Conservation (phyloP, 2,888 invertebrate species). For the Cataglyphis altisquamis region DNA sequence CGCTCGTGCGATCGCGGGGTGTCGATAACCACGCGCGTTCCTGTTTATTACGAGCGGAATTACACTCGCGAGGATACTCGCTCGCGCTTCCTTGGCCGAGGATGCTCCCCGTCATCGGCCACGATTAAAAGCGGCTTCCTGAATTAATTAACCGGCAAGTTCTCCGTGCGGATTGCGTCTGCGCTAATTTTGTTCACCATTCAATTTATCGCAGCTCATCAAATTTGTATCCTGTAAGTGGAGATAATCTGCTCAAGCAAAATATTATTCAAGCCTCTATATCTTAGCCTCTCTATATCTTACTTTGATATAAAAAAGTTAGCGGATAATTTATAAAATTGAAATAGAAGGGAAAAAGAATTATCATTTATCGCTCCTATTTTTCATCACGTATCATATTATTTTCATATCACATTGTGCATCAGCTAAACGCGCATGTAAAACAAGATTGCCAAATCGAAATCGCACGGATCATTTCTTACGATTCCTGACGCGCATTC, state of each 20-base stretch:
- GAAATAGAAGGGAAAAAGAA: background rate
- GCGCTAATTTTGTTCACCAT: constrained; percentile 33
- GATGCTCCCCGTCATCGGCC: constrained; percentile 22
- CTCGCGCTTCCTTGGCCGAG: constrained; percentile 34
- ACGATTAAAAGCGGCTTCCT: constrained; percentile 50
- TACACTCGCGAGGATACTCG: constrained; percentile 46
- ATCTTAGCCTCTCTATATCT: no score
- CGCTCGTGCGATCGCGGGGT: constrained; percentile 52
- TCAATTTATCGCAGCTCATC: constrained; percentile 18
- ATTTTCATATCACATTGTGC: background rate
- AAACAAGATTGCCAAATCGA: constrained; percentile 27
- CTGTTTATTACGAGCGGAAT: constrained; percentile 58
- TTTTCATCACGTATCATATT: constrained; percentile 28
- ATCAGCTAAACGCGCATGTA: background rate
- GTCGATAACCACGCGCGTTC: constrained; percentile 56
- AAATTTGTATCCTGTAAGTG: background rate
- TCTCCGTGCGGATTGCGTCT: constrained; percentile 13
- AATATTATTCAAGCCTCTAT: background rate
- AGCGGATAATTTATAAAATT: background rate
- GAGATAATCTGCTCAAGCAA: background rate
- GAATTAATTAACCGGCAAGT: constrained; percentile 42
- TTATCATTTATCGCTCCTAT: background rate
- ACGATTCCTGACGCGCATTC: background rate
- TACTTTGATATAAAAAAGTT: constrained; percentile 21
- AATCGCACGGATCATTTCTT: constrained; percentile 26